These are phyloP conservation scores for Sylvia borin DNA, from an alignment of 2,797 vertebrate genomes.

Conservation along the genomic window DNA sequence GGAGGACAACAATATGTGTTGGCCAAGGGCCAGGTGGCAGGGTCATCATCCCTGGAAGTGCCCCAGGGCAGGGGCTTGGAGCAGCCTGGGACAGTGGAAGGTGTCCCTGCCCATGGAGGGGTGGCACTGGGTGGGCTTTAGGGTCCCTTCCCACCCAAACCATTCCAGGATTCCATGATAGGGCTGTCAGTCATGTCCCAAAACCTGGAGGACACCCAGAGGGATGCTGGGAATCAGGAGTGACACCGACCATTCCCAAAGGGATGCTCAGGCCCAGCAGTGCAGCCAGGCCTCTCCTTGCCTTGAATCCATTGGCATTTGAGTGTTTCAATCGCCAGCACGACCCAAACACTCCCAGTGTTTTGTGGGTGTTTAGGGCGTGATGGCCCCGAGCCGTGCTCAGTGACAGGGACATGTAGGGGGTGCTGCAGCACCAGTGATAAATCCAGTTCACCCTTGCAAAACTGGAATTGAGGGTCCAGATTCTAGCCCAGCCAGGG, in stretches of 20 bases:
- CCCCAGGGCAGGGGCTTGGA: background rate
- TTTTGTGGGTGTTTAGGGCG: background rate
- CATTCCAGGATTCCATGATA: background rate
- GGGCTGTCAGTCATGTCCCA: background rate
- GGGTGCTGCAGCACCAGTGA: background rate
- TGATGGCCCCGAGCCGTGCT: background rate
- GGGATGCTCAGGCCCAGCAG: background rate
- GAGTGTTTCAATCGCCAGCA: background rate
- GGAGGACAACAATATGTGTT: background rate
- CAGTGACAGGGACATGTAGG: background rate
- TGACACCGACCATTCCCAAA: background rate
- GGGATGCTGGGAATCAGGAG: background rate
- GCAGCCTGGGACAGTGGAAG: rapidly evolving
- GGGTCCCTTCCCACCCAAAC: background rate
- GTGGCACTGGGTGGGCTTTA: background rate
- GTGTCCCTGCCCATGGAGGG: background rate
- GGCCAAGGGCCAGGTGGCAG: background rate
- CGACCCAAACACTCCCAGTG: rapidly evolving
- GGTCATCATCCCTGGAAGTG: background rate
- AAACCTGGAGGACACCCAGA: background rate
- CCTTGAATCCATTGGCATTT: background rate
- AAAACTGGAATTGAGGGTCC: background rate
- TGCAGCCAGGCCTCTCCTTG: background rate
- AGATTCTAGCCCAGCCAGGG: background rate
- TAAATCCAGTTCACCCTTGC: background rate